Evolutionary conservation across 2,113 vertebrate genomes (phyloP), one percentile per base, ranked within the genome.

Genomic region (Haemorhous mexicanus): DNA sequence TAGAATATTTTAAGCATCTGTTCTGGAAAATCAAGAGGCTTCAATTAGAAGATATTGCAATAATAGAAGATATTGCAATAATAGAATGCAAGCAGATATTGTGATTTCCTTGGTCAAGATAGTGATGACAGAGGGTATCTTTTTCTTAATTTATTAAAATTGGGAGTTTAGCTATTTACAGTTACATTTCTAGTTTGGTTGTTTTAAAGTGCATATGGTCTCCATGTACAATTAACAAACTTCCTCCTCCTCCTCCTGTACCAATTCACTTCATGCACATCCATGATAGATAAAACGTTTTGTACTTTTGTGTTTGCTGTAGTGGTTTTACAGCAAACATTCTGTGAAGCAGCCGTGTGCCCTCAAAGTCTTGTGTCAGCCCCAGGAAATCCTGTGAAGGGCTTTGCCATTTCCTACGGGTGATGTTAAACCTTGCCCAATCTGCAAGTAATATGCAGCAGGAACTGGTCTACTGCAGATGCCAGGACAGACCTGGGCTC

Each of bases 351-450:
- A 75, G 37, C 82, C 11, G 1, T 52, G 55, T 4, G 1, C 63
- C n/a, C 37, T 90, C 64, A 75, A 11, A 2, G 3, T 50, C 35
- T 55, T 72, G 14, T 61, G 39, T 58, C 61, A 55, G 50, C 68
- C 74, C 20, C 87, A 95, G 91, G 78, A 95, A 91, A 69, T 95
- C 87, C 62, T 61, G 43, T 62, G 89, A 56, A 78, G 24, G 3
- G 1, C 37, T 80, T 76, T 33, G 30, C 28, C 62, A 32, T 18
- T 91, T 96, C 90, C 70, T 87, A 4, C 0, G 27, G 23, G 18
- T 41, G 46, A 33, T 69, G 70, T 56, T 87, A 49, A 78, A 50
- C 33, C 37, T 87, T 91, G 44, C 62, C 41, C 76, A 23, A 49
- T 56, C 74, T 87, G 41, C 37, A 66, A 66, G 46, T 16, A 26